Base-by-base conservation (phyloP, 2,113 vertebrate species). In the Tonatia bakeri region DNA sequence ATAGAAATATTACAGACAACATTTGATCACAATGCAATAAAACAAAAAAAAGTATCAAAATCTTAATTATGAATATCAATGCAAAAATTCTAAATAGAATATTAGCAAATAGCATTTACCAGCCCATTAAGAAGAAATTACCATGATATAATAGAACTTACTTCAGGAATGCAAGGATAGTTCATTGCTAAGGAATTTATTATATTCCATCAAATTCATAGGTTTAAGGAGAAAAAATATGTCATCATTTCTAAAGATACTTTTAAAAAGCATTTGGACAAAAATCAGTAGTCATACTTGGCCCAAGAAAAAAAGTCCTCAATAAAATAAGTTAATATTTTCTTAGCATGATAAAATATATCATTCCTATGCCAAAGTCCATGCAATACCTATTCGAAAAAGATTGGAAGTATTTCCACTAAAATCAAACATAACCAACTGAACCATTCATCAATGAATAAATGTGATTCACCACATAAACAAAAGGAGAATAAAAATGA, bases 1-100 rank as follows among this genome's bases (percentile, higher is more conserved):
- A 56, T 5, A 47, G 8, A 95, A 86, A 91, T 1, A n/a, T 54
- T 77, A 59, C 8, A 76, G 17, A 43, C 28, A 81, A 83, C 43
- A 43, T 61, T 67, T 88, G 67, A 82, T 38, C 38, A 64, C 33
- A 72, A 38, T 59, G 28, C 38, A 56, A 40, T 94, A 65, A 95
- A 85, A 89, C 56, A 91, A 94, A 81, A 76, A 61, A 33, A 6
- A 45, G 9, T 83, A 76, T 85, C 24, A 85, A 96, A 85, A 81
- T 72, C 38, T 81, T 33, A 76, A 24, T 69, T 61, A 83, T 64
- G 9, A 50, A 70, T 70, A 88, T 40, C 20, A 36, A 1, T 85
- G 20, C 5, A 91, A 96, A 80, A 81, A 36, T 28, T 43, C 14
- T 77, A 84, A 73, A 87, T 79, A 92, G 90, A 93, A 80, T 43